Base-by-base conservation (phyloP, 2,888 invertebrate species). In the Cataglyphis albicans region DNA sequence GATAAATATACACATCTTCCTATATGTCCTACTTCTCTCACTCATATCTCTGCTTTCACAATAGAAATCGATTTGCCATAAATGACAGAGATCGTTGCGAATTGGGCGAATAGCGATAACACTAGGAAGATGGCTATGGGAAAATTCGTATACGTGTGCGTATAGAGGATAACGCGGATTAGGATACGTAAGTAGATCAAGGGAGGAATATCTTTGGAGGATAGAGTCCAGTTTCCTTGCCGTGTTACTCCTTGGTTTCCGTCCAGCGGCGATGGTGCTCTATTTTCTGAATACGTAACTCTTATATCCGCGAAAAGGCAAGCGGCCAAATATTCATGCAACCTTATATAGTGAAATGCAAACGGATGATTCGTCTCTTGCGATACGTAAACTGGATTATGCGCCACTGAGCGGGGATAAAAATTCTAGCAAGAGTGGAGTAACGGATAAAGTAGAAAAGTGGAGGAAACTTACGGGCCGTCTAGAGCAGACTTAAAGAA, bases 311-410 rank as follows among this genome's bases (percentile, higher is more conserved):
- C 72, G 81, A 82, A 87, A 80, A 89, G 91, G 92, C 92, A 91
- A 87, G 72, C 89, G 86, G 91, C 92, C 92, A 93, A 93, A 92
- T 93, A 93, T 92, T 92, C 91, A 91, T 92, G 81, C 70, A 82
- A 83, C 82, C 85, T 88, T 84, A 74, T 88, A 87, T 89, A 84
- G 83, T 38, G 64, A 75, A 86, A 87, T 85, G 84, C 78, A 85
- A 86, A 89, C 84, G 82, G 78, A 84, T 84, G 84, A 88, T 87
- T 85, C 86, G 85, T 86, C 84, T 87, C 82, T 12, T 55, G 68
- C 82, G 85, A 82, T 86, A 84, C 87, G 84, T 81, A 87, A 90
- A 89, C 84, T 80, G 89, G 87, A 89, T 89, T 88, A 90, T 70
- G 72, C 78, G 78, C 70, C 78, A 63, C 64, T 67, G 85, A 83